Evolutionary conservation across 2,113 vertebrate species (phyloP).

Genomic region (Strigops habroptila): DNA sequence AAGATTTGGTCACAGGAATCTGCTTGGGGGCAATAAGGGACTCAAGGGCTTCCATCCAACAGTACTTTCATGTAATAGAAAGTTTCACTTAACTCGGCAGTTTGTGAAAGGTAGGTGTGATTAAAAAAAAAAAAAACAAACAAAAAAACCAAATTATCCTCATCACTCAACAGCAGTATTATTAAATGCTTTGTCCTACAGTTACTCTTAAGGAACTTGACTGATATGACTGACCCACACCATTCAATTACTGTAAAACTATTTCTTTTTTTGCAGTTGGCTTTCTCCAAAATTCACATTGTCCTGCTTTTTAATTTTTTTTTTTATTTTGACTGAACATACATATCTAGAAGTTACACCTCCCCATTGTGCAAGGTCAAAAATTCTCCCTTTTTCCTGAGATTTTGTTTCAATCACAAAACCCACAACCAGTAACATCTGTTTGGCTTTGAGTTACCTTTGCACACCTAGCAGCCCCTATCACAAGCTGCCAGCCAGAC

Average conservation of each 20-base stretch:
- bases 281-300: neutral
- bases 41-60: neutral
- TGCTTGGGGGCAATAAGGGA: neutral
- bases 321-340: neutral
- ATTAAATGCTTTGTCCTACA: neutral
- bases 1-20: neutral
- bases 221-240: neutral
- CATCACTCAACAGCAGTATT: neutral
- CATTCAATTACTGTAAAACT: neutral
- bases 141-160: neutral
- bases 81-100: neutral
- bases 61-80: neutral
- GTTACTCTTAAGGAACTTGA: neutral
- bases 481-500: neutral
- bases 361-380: neutral
- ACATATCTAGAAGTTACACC: neutral
- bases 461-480: neutral
- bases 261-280: neutral
- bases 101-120: neutral
- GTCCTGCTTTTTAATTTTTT: neutral
- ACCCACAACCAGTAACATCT: accelerated
- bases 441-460: neutral
- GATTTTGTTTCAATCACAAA: neutral
- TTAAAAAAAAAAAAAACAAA: neutral
- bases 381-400: neutral